Conservation (phyloP, 2,888 invertebrate species). For the Crossocerus cetratus region DNA sequence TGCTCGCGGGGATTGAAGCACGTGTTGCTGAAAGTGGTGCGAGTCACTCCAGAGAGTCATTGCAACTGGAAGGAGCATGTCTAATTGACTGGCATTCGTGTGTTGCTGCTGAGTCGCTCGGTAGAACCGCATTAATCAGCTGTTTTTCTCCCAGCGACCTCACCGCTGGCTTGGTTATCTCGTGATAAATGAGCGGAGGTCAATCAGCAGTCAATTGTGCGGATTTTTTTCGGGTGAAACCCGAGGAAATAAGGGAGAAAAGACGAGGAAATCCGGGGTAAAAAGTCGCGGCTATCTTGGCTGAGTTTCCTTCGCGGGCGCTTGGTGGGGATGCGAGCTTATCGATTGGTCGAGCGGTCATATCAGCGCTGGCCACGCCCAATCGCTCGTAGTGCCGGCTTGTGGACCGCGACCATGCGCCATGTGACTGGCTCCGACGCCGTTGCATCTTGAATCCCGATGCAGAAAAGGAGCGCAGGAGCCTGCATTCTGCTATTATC, state of each 20-base stretch:
- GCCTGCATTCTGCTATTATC: slow-evolving; percentile 56
- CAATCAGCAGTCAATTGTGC: neutral
- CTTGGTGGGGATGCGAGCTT: slow-evolving; percentile 64
- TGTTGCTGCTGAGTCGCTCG: too few relatives aligned
- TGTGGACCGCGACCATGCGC: slow-evolving; percentile 48
- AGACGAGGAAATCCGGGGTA: neutral
- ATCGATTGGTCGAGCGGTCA: slow-evolving; percentile 70
- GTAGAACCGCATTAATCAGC: too few relatives aligned
- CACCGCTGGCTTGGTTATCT: too few relatives aligned
- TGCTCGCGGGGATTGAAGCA: too few relatives aligned
- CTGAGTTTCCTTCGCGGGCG: neutral
- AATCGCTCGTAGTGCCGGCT: slow-evolving; percentile 21
- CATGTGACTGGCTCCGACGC: slow-evolving; percentile 46
- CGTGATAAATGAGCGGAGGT: neutral
- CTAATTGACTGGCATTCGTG: too few relatives aligned
- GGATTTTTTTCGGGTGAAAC: neutral
- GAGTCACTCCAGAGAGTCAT: too few relatives aligned
- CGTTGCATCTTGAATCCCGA: slow-evolving; percentile 40
- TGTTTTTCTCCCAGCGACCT: too few relatives aligned
- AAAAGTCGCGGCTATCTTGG: neutral
- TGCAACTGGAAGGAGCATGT: neutral
- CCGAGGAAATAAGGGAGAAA: slow-evolving; percentile 20
- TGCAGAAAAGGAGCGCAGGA: slow-evolving; percentile 49
- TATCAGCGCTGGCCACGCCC: slow-evolving; percentile 52
- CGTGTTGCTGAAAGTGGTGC: too few relatives aligned